Percentiles rank a stretch among this genome's conserved stretches.
Evolutionary conservation across 2,113 vertebrate species (phyloP).

Genomic region (Pseudolaguvia tuberculata): DNA sequence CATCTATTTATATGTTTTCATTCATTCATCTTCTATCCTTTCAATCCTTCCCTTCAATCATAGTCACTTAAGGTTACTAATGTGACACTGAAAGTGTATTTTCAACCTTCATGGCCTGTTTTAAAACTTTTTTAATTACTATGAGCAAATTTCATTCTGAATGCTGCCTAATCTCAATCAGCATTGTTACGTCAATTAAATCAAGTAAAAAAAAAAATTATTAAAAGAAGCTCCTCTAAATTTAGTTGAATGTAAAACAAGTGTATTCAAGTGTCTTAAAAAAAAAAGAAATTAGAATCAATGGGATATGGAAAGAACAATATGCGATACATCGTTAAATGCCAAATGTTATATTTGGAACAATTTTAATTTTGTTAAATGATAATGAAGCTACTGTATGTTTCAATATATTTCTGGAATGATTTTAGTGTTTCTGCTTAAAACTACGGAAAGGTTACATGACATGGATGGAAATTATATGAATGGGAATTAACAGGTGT

Average conservation of each 20-base stretch:
- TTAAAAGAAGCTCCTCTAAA: background rate
- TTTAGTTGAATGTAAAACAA: background rate
- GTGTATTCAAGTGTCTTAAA: background rate
- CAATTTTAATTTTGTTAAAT: too few species aligned
- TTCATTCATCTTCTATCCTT: too few species aligned
- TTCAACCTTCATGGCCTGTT: background rate
- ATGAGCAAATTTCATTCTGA: constrained; percentile 4
- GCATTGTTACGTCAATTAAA: background rate
- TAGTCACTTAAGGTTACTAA: background rate
- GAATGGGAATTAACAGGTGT: too few species aligned
- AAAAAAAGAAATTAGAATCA: background rate
- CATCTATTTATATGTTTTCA: too few species aligned
- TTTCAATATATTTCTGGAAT: too few species aligned
- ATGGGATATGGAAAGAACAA: too few species aligned
- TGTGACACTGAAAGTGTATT: background rate
- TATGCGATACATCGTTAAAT: background rate
- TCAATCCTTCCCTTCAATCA: background rate
- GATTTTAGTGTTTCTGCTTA: too few species aligned
- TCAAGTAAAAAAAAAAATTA: too few species aligned
- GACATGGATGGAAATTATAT: too few species aligned
- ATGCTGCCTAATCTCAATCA: background rate
- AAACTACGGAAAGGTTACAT: too few species aligned
- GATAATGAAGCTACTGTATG: too few species aligned
- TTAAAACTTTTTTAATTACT: background rate
- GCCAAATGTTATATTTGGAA: background rate